These are phyloP conservation scores for Shinisaurus crocodilurus DNA, from an alignment of 2,113 vertebrate genomes.

Conservation along the genomic window DNA sequence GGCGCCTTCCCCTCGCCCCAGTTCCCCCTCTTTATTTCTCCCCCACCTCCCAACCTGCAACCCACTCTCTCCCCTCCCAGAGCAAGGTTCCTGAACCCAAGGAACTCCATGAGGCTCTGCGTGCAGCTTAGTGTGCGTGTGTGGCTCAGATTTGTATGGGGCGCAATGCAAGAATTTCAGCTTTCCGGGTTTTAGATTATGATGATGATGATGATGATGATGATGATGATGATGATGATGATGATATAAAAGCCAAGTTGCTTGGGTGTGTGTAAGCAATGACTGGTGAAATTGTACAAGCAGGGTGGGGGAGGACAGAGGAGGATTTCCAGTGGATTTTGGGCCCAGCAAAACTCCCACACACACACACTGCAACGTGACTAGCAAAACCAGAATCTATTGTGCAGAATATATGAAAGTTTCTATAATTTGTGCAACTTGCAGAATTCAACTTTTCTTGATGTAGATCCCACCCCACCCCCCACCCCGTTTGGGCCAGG, in stretches of 20 bases:
- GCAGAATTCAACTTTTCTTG: background rate
- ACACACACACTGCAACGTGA: background rate
- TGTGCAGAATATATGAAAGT: background rate
- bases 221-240: no score
- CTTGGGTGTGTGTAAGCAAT: background rate
- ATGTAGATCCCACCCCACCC: background rate
- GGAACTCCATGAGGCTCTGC: no score
- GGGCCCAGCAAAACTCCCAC: background rate
- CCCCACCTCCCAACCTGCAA: background rate
- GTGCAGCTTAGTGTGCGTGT: background rate
- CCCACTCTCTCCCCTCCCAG: background rate
- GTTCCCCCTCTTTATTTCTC: background rate
- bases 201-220: no score
- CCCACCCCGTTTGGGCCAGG: background rate
- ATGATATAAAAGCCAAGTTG: no score
- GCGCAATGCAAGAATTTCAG: background rate
- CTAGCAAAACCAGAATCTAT: background rate
- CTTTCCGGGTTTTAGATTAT: background rate
- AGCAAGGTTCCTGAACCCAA: background rate
- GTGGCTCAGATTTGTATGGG: background rate
- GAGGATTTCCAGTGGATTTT: background rate
- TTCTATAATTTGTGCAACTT: background rate
- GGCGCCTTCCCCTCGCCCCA: slow-evolving; percentile 13
- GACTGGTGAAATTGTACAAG: background rate
- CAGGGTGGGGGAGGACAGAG: background rate